These are phyloP conservation scores for Acronicta aceris DNA, from an alignment of 2,888 invertebrate species.

Conservation along the genomic window DNA sequence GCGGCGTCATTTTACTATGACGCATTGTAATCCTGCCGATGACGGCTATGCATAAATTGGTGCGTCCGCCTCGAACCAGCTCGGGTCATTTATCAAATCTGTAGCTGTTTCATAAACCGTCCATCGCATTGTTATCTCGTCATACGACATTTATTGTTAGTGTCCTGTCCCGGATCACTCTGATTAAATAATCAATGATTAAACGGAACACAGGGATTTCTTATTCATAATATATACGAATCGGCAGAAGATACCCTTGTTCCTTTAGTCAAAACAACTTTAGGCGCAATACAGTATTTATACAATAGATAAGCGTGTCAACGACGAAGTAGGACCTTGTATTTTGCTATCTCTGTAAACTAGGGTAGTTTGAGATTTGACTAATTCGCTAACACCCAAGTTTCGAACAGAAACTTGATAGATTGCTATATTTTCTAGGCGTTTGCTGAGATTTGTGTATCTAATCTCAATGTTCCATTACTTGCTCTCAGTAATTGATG, in stretches of 20 bases:
- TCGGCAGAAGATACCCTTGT: constrained; percentile 55
- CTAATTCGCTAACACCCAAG: constrained; percentile 55
- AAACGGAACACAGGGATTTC: constrained; percentile 58
- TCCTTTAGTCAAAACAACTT: constrained; percentile 52
- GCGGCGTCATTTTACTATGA: constrained; percentile 49
- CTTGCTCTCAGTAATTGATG: constrained; percentile 39
- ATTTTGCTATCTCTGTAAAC: constrained; percentile 55
- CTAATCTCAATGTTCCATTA: constrained; percentile 43
- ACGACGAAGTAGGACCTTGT: constrained; percentile 50
- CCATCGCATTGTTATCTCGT: constrained; percentile 83
- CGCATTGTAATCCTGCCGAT: constrained; percentile 71
- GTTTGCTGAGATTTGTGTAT: constrained; percentile 51
- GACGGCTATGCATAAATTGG: constrained; percentile 80
- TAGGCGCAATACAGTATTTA: constrained; percentile 58
- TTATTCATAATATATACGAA: constrained; percentile 57
- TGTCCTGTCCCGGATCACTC: constrained; percentile 63
- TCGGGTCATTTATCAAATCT: constrained; percentile 78
- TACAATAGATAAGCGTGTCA: constrained; percentile 61
- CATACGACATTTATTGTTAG: constrained; percentile 81
- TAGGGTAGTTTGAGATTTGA: constrained; percentile 54
- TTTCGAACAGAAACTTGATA: constrained; percentile 58
- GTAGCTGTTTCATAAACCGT: constrained; percentile 79
- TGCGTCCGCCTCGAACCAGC: constrained; percentile 66
- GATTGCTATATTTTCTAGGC: constrained; percentile 52
- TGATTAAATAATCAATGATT: constrained; percentile 77